Conservation (phyloP, 37 sponge, comb jelly and placozoan genomes). For the Geodia barretti region DNA sequence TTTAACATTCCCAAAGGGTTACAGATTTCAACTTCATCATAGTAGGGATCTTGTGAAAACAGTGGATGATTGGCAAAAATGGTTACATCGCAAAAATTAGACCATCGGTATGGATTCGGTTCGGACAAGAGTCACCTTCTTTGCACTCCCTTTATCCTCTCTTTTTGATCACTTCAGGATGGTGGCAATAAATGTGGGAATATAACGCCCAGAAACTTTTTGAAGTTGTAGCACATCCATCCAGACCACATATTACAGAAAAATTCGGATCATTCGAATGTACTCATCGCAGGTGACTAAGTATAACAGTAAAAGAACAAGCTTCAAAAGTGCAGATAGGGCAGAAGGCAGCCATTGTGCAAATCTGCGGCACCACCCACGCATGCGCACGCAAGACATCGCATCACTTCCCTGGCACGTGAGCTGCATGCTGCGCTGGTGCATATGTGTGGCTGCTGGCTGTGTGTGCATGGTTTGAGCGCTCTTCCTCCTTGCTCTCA, state of each 20-base stretch:
- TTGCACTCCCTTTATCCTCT: conserved; percentile 4
- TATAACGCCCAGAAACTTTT: conserved; percentile 21
- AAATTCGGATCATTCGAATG: conserved; percentile 27
- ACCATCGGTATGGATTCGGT: conserved; percentile 14
- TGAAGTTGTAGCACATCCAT: conserved; percentile 3
- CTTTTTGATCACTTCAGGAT: conserved; percentile 17
- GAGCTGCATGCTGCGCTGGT: too few relatives aligned
- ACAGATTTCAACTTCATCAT: conserved; percentile 48
- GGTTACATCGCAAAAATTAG: conserved; percentile 44
- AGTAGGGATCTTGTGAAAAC: conserved; percentile 42
- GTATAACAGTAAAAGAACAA: not conserved
- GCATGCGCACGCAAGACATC: too few relatives aligned
- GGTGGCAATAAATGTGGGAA: conserved; percentile 14
- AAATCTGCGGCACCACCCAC: too few relatives aligned
- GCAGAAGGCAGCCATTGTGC: too few relatives aligned
- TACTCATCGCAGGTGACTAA: conserved; percentile 17
- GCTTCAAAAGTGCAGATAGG: not conserved
- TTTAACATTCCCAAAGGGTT: conserved; percentile 49
- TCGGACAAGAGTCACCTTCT: not conserved
- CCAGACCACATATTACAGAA: conserved; percentile 12
- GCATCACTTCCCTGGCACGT: too few relatives aligned
- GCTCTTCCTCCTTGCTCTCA: too few relatives aligned
- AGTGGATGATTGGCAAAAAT: conserved; percentile 14
- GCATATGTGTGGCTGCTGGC: too few relatives aligned
- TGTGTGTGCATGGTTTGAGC: too few relatives aligned